phyloP scores from a whole-genome alignment of 2,888 invertebrate species.

The Hypena proboscidalis region DNA sequence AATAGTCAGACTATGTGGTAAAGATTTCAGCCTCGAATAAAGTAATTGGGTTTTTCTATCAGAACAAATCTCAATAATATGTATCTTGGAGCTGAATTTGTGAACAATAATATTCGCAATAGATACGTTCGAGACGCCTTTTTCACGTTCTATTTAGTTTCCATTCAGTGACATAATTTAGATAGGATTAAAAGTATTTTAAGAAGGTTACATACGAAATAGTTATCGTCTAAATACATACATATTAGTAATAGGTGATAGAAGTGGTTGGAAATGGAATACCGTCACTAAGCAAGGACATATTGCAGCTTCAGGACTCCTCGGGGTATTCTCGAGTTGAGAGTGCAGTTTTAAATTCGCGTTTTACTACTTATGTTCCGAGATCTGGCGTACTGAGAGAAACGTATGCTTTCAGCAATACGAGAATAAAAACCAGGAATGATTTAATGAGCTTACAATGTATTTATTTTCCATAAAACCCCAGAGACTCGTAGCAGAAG shows the following conservation, averaged over 20 bases:
- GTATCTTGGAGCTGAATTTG: constrained; percentile 2
- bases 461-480: constrained; percentile 66
- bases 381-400: background rate
- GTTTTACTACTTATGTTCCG: too few species aligned
- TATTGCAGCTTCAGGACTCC: background rate
- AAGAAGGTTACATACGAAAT: too few species aligned
- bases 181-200: too few species aligned
- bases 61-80: background rate
- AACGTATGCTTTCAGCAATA: background rate
- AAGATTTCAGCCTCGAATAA: constrained; percentile 1
- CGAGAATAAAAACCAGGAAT: constrained; percentile 42
- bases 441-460: constrained; percentile 63
- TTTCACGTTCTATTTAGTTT: too few species aligned
- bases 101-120: too few species aligned
- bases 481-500: constrained; percentile 69
- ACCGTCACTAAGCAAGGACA: too few species aligned
- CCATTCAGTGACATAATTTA: too few species aligned
- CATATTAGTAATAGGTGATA: too few species aligned
- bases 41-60: constrained; percentile 10
- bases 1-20: background rate
- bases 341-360: background rate
- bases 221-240: too few species aligned
- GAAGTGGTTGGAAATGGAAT: too few species aligned
- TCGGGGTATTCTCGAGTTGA: constrained; percentile 1
- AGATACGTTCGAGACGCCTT: too few species aligned